These are phyloP conservation scores for Nyctalus aviator DNA, from an alignment of 2,797 vertebrate species.

Conservation along the genomic window DNA sequence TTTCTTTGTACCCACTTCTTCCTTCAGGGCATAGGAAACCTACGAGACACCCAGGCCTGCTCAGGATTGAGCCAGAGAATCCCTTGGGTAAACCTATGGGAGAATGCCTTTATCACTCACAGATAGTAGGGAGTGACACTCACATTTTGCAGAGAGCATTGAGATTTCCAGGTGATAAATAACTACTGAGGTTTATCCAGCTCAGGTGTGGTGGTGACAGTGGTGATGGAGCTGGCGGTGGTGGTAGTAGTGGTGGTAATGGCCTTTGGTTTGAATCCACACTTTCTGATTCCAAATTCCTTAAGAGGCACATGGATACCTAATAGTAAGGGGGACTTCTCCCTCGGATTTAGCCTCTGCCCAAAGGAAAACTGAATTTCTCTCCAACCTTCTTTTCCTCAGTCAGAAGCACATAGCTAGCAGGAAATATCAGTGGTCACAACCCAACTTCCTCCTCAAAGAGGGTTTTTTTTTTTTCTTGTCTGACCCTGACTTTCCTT, in stretches of 20 bases:
- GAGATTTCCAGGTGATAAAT: background rate
- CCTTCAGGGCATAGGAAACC: background rate
- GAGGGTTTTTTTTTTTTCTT: no score
- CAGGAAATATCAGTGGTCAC: background rate
- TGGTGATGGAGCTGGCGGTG: fast-evolving
- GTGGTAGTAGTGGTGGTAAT: background rate
- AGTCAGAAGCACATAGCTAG: background rate
- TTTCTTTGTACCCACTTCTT: background rate
- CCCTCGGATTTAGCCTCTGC: background rate
- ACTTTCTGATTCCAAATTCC: conserved; percentile 8
- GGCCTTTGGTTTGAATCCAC: background rate
- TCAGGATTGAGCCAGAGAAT: background rate
- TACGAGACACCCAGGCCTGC: background rate
- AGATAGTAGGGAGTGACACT: background rate
- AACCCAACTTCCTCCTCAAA: background rate
- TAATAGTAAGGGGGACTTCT: background rate
- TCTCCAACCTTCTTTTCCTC: background rate
- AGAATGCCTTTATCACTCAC: background rate
- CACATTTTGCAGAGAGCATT: background rate
- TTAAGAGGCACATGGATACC: background rate
- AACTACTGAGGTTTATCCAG: background rate
- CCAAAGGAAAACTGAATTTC: background rate
- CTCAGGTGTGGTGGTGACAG: background rate
- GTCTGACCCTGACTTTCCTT: background rate
- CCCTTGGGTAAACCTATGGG: background rate